Percentiles rank a stretch among this genome's conserved stretches.
Conservation (phyloP, 2,797 vertebrate species). For the Aythya fuligula region DNA sequence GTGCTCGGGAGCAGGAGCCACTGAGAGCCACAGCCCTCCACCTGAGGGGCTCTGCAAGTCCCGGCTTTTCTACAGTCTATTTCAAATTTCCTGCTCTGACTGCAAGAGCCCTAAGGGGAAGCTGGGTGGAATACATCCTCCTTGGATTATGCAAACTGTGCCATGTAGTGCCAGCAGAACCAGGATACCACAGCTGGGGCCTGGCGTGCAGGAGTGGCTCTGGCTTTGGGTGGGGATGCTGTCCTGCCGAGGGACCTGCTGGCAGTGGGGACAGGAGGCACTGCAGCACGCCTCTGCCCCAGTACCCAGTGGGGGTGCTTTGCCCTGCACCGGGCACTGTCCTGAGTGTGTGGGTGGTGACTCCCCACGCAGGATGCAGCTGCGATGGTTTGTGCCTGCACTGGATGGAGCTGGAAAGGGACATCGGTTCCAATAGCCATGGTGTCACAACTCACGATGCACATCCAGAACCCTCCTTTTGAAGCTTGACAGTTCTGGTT, state of each 20-base stretch:
- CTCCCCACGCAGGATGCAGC: fast-evolving
- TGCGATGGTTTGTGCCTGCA: not conserved
- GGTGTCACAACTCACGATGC: not conserved
- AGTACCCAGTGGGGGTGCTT: not conserved
- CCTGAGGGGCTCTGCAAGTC: not conserved
- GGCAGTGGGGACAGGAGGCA: not conserved
- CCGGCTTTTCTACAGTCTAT: not conserved
- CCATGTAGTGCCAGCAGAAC: not conserved
- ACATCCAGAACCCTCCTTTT: not conserved
- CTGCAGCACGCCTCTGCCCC: not conserved
- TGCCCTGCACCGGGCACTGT: not conserved
- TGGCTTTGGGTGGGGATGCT: not conserved
- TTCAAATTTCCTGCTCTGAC: too few relatives aligned
- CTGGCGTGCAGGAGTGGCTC: not conserved
- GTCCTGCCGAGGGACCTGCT: not conserved
- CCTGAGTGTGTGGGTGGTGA: fast-evolving
- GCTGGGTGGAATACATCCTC: not conserved
- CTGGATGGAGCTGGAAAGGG: not conserved
- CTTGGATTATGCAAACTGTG: not conserved
- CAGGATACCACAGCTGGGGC: not conserved
- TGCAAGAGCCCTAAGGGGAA: not conserved
- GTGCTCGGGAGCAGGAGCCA: not conserved
- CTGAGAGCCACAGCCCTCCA: not conserved
- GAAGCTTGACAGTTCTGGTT: not conserved
- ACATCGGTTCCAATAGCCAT: not conserved